Base-by-base conservation (phyloP, 2,888 invertebrate species). In the Plebejus melissa region DNA sequence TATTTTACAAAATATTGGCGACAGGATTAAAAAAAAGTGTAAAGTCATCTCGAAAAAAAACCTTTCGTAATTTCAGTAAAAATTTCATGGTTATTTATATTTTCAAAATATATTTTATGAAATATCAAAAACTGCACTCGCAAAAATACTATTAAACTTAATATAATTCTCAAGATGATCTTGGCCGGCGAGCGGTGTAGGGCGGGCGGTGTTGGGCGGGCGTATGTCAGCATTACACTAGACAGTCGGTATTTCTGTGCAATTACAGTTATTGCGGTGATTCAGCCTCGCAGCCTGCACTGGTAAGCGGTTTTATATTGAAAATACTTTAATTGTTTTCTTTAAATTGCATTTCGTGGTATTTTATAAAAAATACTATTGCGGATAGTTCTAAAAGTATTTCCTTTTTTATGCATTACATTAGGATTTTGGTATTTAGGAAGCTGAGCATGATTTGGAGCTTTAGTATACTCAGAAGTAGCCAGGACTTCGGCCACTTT, bases 201-300 rank as follows among this genome's bases (percentile, higher is more conserved):
- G 65, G 22, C 11, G 32, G 11, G 13, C 28, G 22, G 22, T 22
- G 60, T 11, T 16, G 71, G 71, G 69, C 36, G 69, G 69, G 50
- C 50, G 58, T 75, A 75, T 71, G 75, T 75, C 71, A 70, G 75
- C 60, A 75, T 71, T 58, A 75, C 70, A 69, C 75, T 88, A 90
- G 90, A 87, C 86, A 83, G 87, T 83, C 83, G 83, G 85, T 87
- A 87, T 87, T 90, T 88, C 85, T 89, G 89, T 87, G 89, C 89
- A 90, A 91, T 91, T 90, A 90, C 87, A 84, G 86, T 90, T 89
- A 90, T 90, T 86, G 87, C 87, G 84, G 90, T 88, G 88, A 90
- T 90, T 90, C 89, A 75, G 58, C 58, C 70, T 46, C 75, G 28
- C 41, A 41, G 38, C 46, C 41, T 75, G 71, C 70, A 70, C 70